A percentile compares a stretch with the other conserved stretches of the same genome.
phyloP scores from a whole-genome alignment of 2,113 vertebrate genomes.

The Triplophysa dalaica region DNA sequence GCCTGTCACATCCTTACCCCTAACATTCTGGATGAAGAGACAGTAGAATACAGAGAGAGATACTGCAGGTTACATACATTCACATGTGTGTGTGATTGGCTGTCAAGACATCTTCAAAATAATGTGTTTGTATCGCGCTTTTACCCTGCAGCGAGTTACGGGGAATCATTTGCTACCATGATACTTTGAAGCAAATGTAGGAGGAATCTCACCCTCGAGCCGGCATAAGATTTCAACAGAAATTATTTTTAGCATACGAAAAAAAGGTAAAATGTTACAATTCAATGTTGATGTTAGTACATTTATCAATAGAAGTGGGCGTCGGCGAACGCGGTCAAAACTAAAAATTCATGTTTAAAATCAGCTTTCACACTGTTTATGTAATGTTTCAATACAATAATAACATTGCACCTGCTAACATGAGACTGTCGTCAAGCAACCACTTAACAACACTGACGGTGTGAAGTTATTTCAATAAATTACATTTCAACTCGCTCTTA shows the following conservation, averaged over 20 bases:
- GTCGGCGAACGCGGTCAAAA: neutral
- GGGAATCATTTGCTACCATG: too few relatives aligned
- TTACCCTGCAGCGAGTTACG: too few relatives aligned
- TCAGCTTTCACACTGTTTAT: too few relatives aligned
- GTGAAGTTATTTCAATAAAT: too few relatives aligned
- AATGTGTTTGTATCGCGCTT: too few relatives aligned
- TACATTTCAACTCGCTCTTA: too few relatives aligned
- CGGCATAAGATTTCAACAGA: too few relatives aligned
- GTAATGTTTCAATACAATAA: neutral
- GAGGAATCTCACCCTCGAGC: too few relatives aligned
- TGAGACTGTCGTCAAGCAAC: neutral
- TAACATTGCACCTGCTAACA: neutral
- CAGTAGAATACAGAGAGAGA: neutral
- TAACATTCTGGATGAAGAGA: neutral
- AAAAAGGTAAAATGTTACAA: too few relatives aligned
- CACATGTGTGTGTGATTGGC: neutral
- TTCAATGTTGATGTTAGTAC: neutral
- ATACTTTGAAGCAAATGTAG: too few relatives aligned
- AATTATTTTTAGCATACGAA: too few relatives aligned
- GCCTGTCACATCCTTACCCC: neutral
- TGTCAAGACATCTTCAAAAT: neutral
- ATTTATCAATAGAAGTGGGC: neutral
- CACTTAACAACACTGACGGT: neutral
- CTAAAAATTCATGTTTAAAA: neutral
- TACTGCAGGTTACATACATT: neutral